Conservation (phyloP, 30 jellyfish, hydroid and myxozoan genomes). For the Aurelia sp. region DNA sequence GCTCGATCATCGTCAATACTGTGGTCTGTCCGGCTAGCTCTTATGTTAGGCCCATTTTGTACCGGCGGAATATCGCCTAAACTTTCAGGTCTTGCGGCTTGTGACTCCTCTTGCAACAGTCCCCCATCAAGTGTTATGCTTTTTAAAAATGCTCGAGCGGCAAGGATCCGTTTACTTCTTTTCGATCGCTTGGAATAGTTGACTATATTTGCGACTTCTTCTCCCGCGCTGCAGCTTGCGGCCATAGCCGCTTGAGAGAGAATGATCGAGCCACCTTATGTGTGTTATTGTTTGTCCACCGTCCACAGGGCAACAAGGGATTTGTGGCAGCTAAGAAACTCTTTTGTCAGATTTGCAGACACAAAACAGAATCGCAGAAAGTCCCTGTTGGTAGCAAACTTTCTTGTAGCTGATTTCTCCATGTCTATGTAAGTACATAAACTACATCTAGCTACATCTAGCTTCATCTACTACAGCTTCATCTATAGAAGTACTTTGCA, state of each 20-base stretch:
- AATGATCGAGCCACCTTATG: slow-evolving; percentile 17
- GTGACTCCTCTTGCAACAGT: neutral
- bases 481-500: no score
- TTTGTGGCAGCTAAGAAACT: no score
- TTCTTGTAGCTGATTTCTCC: no score
- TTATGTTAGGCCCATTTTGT: neutral
- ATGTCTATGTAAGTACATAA: no score
- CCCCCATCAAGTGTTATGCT: slow-evolving; percentile 47
- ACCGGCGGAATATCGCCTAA: neutral
- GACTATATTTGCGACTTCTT: neutral
- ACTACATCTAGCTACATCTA: no score
- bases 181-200: slow-evolving; percentile 32
- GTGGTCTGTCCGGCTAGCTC: neutral
- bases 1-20: slow-evolving; percentile 35
- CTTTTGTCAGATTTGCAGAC: no score
- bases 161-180: slow-evolving; percentile 46
- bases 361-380: no score
- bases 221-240: slow-evolving; percentile 36
- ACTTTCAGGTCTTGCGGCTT: neutral
- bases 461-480: no score
- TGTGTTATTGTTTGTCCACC: no score
- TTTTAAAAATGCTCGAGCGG: slow-evolving; percentile 64
- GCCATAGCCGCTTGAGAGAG: slow-evolving; percentile 51
- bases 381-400: no score
- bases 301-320: no score